Evolutionary conservation across 2,797 vertebrate species (phyloP), one percentile per base, ranked within the genome.

Genomic region (Enoplosus armatus): DNA sequence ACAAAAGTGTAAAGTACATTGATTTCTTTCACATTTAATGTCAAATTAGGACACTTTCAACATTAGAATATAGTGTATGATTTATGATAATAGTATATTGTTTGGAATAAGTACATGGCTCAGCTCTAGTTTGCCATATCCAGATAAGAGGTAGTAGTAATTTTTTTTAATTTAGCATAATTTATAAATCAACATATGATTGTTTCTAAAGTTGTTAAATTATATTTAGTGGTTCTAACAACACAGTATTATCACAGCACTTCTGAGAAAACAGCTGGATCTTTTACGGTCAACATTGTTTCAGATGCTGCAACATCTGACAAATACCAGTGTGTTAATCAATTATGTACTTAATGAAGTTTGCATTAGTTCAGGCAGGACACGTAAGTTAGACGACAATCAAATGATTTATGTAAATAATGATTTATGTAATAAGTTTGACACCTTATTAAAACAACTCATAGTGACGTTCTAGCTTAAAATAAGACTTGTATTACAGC

Each of bases 351-450:
- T 47, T 66, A 66, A 53, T 71, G 14, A 45, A 45, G 29, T 60
- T 50, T 58, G 29, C 11, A 22, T 68, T 31, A 37, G 8, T 74
- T 64, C 47, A 39, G 26, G 15, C 16, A 26, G 10, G 45, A 27
- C 29, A 10, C 8, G 22, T 9, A 48, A 51, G 3, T 59, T 12
- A 53, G 18, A 24, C 58, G 11, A 56, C 26, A 74, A 48, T 63
- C 35, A 68, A n/a, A 41, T 56, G 50, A 79, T 63, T 45, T 74
- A 61, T 73, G 33, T 58, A 26, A 66, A 79, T 31, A 27, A 63
- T 67, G n/a, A n/a, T n/a, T n/a, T n/a, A n/a, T n/a, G n/a, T n/a
- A n/a, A n/a, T n/a, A 73, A 35, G 15, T 61, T 20, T 58, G n/a
- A 66, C 18, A 43, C 8, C 31, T 62, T 26, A 50, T 73, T 43